Conservation (phyloP, 2,797 vertebrate species). For the Betta splendens region DNA sequence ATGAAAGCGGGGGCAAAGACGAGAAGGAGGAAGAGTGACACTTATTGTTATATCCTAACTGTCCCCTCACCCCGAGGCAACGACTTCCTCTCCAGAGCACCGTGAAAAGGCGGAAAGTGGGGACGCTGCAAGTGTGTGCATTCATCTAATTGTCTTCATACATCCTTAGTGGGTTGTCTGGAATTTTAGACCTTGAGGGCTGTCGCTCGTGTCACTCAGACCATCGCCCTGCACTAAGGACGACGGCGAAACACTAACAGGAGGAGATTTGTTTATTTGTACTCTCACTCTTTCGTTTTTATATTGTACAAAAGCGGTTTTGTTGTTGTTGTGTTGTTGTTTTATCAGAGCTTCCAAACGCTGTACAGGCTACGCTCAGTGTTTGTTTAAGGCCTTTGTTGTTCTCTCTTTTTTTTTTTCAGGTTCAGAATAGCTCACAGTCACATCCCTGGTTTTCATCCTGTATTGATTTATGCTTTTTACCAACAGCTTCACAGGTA, state of each 20-base stretch:
- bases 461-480: no score
- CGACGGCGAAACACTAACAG: not conserved
- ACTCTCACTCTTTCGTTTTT: not conserved
- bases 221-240: not conserved
- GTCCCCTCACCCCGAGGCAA: conserved; percentile 51
- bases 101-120: conserved; percentile 41
- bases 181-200: conserved; percentile 19
- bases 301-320: not conserved
- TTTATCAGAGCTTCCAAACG: no score
- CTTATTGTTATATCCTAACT: conserved; percentile 57
- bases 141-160: conserved; percentile 50
- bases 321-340: no score
- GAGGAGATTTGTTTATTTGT: conserved; percentile 16
- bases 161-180: conserved; percentile 14
- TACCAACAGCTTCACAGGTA: no score
- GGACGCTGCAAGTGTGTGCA: conserved; percentile 25
- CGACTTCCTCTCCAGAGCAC: conserved; percentile 37
- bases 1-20: conserved; percentile 34
- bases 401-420: no score
- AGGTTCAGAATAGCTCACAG: no score
- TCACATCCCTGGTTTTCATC: no score
- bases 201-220: conserved; percentile 27
- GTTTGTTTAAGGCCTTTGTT: no score
- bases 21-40: conserved; percentile 50
- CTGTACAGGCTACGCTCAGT: no score